Evolutionary conservation across 2,888 invertebrate genomes (phyloP).

Genomic region (Xestia c-nigrum): DNA sequence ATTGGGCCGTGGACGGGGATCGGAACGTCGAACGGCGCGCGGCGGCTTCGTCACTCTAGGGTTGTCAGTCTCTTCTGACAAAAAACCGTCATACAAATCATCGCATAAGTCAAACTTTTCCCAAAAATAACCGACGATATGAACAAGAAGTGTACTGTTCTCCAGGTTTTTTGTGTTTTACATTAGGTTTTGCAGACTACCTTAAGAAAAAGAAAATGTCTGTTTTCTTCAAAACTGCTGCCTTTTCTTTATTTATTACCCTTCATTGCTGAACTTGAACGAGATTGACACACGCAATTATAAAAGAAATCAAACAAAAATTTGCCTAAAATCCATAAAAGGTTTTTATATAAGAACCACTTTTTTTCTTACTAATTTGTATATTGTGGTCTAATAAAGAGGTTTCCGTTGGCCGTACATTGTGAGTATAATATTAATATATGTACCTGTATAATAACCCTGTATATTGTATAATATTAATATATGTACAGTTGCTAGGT

Average conservation of each 20-base stretch:
- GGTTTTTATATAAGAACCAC: not conserved
- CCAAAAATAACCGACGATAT: not conserved
- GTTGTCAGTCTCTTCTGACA: constrained; percentile 17
- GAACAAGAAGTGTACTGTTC: not conserved
- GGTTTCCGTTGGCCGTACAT: not conserved
- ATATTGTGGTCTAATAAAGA: no score
- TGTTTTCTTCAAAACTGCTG: not conserved
- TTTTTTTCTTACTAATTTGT: not conserved
- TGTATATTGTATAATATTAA: no score
- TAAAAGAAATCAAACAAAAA: not conserved
- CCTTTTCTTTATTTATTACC: not conserved
- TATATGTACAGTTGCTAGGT: no score
- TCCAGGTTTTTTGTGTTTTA: not conserved
- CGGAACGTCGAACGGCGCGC: constrained; percentile 62
- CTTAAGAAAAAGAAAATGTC: not conserved
- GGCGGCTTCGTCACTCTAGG: constrained; percentile 63
- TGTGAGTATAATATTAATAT: no score
- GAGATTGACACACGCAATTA: not conserved
- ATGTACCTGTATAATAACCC: no score
- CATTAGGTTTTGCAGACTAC: not conserved
- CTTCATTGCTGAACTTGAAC: not conserved
- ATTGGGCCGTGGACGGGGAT: constrained; percentile 69
- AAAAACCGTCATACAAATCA: constrained; percentile 25
- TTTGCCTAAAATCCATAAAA: not conserved
- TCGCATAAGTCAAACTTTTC: constrained; percentile 4